Conservation (phyloP, 2,797 vertebrate species). For the Phoebastria nigripes region DNA sequence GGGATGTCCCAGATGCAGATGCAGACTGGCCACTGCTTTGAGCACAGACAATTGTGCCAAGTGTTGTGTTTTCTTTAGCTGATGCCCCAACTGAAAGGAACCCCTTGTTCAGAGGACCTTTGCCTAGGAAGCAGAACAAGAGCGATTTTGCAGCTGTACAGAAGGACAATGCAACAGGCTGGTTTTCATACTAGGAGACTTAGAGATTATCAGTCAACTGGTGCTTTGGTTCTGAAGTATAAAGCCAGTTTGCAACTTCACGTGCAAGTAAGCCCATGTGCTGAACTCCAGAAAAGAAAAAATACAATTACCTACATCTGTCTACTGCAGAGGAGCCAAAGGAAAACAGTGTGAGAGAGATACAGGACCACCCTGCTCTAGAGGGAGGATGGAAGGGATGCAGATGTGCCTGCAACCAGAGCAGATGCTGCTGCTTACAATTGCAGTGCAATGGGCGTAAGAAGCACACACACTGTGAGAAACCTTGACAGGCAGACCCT, state of each 20-base stretch:
- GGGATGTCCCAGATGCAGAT: too few relatives aligned
- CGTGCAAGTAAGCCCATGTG: not conserved
- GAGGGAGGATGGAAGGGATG: not conserved
- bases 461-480: not conserved
- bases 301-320: not conserved
- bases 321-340: not conserved
- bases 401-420: not conserved
- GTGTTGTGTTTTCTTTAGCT: not conserved
- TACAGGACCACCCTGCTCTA: not conserved
- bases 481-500: not conserved
- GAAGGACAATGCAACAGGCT: not conserved
- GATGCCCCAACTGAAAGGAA: not conserved
- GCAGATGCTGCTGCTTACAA: not conserved
- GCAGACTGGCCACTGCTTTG: not conserved
- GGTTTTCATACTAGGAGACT: not conserved
- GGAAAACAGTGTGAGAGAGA: not conserved
- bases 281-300: not conserved
- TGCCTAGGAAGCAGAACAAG: not conserved
- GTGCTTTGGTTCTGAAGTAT: not conserved
- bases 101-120: not conserved
- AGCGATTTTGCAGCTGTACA: not conserved
- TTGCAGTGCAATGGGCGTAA: rapidly evolving
- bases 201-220: not conserved
- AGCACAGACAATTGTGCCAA: not conserved
- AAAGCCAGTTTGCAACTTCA: not conserved